Conservation (phyloP, 92 coral and sea anemone species). For the Nematostella vectensis region DNA sequence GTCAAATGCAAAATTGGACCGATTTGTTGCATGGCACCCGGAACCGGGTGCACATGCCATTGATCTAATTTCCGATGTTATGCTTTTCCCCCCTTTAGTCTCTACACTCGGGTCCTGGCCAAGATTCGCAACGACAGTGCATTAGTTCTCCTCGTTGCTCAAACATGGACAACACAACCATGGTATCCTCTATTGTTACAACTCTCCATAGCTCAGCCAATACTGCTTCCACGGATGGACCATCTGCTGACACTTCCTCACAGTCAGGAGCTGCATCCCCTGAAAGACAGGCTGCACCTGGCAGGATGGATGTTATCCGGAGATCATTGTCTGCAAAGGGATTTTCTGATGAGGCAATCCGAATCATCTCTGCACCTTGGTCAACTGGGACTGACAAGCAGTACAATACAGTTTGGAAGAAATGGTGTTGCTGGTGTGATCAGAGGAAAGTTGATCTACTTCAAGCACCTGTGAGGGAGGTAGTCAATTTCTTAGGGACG, state of each 20-base stretch:
- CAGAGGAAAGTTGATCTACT: slow-evolving; percentile 38
- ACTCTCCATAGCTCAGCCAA: slow-evolving; percentile 16
- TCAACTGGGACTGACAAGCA: slow-evolving; percentile 48
- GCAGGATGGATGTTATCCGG: slow-evolving; percentile 41
- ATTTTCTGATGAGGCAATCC: slow-evolving; percentile 36
- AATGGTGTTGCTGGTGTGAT: slow-evolving; percentile 47
- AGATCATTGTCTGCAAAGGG: slow-evolving; percentile 23
- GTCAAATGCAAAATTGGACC: no score
- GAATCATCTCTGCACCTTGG: slow-evolving; percentile 40
- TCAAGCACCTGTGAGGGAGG: slow-evolving; percentile 39
- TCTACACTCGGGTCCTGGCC: slow-evolving; percentile 30
- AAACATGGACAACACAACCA: slow-evolving; percentile 32
- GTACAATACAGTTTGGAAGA: slow-evolving; percentile 57
- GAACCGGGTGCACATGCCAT: slow-evolving; percentile 34
- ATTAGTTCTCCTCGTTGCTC: slow-evolving; percentile 23
- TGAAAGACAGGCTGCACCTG: slow-evolving; percentile 17
- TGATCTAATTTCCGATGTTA: slow-evolving; percentile 22
- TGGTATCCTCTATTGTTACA: slow-evolving; percentile 37
- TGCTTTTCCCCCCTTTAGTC: slow-evolving; percentile 50
- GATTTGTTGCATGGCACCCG: slow-evolving; percentile 50
- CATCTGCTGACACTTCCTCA: no score
- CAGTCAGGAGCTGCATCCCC: no score
- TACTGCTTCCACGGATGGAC: slow-evolving; percentile 31
- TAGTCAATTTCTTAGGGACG: slow-evolving; percentile 30
- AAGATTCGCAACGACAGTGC: slow-evolving; percentile 15